A percentile compares a stretch with the other conserved stretches of the same genome.
Conservation (phyloP, 2,113 vertebrate genomes). For the Clarias batrachus region DNA sequence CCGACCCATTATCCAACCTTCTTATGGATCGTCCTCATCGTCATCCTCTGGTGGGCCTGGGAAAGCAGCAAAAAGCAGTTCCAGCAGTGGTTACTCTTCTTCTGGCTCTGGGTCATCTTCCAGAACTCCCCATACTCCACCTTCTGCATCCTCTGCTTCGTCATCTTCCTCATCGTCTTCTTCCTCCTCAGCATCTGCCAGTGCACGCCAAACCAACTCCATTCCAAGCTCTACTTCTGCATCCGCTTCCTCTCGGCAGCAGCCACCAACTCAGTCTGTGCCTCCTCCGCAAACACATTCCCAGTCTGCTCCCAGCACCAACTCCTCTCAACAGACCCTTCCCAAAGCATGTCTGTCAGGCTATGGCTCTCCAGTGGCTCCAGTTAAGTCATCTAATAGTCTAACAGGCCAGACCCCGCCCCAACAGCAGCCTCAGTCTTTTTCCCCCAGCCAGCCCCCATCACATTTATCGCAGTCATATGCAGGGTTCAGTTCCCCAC, state of each 20-base stretch:
- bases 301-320: conserved; percentile 60
- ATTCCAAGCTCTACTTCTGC: conserved; percentile 74
- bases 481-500: conserved; percentile 81
- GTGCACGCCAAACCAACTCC: conserved; percentile 60
- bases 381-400: conserved; percentile 80
- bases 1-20: conserved; percentile 87
- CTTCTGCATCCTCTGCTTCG: conserved; percentile 77
- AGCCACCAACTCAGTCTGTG: conserved; percentile 59
- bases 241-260: conserved; percentile 68
- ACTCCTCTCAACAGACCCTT: conserved; percentile 72
- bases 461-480: conserved; percentile 74
- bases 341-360: conserved; percentile 76
- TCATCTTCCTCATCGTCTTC: conserved; percentile 74
- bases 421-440: conserved; percentile 77
- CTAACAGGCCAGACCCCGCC: conserved; percentile 81
- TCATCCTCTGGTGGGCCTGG: conserved; percentile 69
- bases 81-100: conserved; percentile 79
- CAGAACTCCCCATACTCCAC: conserved; percentile 76
- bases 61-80: conserved; percentile 76
- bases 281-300: conserved; percentile 57
- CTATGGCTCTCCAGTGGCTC: conserved; percentile 75
- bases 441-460: conserved; percentile 80
- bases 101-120: conserved; percentile 76
- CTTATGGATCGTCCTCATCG: conserved; percentile 74
- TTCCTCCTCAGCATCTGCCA: conserved; percentile 71